phyloP scores from a whole-genome alignment of 2,797 vertebrate genomes.

The Neosalanx taihuensis region DNA sequence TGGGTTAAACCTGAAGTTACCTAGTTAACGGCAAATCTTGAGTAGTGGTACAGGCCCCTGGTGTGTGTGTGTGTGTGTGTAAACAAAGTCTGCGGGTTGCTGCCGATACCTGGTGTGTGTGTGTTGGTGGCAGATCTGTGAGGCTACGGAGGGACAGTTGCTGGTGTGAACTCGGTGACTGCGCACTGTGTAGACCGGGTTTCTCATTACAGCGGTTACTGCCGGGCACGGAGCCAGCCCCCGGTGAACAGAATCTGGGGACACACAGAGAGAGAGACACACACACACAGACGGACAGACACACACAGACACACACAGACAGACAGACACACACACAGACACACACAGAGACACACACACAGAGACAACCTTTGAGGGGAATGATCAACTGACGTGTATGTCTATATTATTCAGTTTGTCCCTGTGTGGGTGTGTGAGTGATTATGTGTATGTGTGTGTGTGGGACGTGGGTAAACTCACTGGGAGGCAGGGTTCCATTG shows the following conservation, averaged over 20 bases:
- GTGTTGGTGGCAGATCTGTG: constrained; percentile 86
- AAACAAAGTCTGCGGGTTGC: background rate
- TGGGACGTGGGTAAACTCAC: constrained; percentile 68
- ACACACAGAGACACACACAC: constrained; percentile 14
- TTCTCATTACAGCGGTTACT: constrained; percentile 92
- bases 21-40: too few relatives aligned
- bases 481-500: constrained; percentile 78
- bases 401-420: background rate
- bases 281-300: constrained; percentile 18
- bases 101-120: constrained; percentile 68
- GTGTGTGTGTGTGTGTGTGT: constrained; percentile 44
- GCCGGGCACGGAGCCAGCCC: constrained; percentile 87
- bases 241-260: constrained; percentile 83
- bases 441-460: constrained; percentile 7
- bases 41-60: constrained; percentile 42
- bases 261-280: background rate
- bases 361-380: background rate
- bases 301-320: constrained; percentile 17
- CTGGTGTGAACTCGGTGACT: constrained; percentile 87
- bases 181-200: constrained; percentile 92
- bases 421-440: background rate
- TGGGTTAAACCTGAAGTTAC: too few relatives aligned
- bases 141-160: constrained; percentile 86
- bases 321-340: constrained; percentile 19
- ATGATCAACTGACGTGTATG: background rate